Evolutionary conservation across 2,797 vertebrate genomes (phyloP).

Genomic region (Hyperoplus lanceolatus): DNA sequence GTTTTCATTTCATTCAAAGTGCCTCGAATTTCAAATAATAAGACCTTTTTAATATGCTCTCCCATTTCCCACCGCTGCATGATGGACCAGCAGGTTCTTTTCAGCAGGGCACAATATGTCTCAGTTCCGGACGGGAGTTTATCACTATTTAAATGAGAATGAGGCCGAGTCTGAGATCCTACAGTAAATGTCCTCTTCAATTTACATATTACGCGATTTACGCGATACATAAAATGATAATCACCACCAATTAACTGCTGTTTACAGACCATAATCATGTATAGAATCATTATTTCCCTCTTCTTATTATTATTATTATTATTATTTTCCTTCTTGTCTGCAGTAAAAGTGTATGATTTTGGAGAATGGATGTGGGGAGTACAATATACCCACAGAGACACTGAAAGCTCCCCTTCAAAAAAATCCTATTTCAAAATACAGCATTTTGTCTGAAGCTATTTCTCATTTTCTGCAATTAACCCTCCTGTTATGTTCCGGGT

Average conservation of each 20-base stretch:
- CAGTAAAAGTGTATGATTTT: neutral
- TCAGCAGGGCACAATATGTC: slow-evolving; percentile 56
- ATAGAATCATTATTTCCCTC: neutral
- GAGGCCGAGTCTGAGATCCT: slow-evolving; percentile 12
- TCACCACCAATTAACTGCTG: slow-evolving; percentile 10
- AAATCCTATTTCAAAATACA: neutral
- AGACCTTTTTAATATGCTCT: slow-evolving; percentile 81
- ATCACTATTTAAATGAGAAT: slow-evolving; percentile 59
- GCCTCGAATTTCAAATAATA: slow-evolving; percentile 74
- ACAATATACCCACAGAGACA: neutral
- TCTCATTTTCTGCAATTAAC: neutral
- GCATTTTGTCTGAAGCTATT: neutral
- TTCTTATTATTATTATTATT: too few relatives aligned
- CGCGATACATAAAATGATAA: slow-evolving; percentile 33
- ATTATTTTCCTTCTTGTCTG: neutral
- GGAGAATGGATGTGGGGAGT: neutral
- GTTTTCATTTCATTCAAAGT: slow-evolving; percentile 70
- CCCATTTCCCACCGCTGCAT: slow-evolving; percentile 41
- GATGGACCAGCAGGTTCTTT: slow-evolving; percentile 64
- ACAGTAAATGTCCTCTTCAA: slow-evolving; percentile 16
- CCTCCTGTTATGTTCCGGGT: too few relatives aligned
- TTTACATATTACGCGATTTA: too few relatives aligned
- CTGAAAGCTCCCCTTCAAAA: neutral
- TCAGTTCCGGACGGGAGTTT: slow-evolving; percentile 45
- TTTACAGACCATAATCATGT: neutral